Evolutionary conservation across 2,888 invertebrate species (phyloP).

Genomic region (Aromia moschata): DNA sequence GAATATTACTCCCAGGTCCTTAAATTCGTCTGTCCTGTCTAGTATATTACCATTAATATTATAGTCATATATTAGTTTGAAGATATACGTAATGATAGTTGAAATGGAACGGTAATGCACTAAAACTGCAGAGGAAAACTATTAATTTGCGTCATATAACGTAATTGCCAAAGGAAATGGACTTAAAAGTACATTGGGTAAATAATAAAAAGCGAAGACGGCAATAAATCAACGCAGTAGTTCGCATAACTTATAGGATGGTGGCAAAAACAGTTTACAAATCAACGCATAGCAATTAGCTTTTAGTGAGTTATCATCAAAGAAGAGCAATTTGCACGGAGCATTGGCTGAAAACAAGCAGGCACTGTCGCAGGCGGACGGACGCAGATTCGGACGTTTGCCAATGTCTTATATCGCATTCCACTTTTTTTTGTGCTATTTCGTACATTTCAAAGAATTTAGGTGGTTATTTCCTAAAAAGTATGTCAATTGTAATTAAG

Average conservation of each 20-base stretch:
- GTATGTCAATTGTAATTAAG: constrained; percentile 44
- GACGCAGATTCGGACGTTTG: constrained; percentile 54
- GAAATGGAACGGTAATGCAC: background rate
- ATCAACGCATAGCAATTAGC: constrained; percentile 61
- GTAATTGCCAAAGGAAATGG: constrained; percentile 39
- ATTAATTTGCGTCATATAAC: constrained; percentile 12
- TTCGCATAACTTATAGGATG: constrained; percentile 42
- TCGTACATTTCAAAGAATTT: constrained; percentile 40
- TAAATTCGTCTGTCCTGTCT: too few species aligned
- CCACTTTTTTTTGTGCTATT: constrained; percentile 34
- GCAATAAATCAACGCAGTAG: constrained; percentile 46
- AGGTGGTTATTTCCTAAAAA: constrained; percentile 34
- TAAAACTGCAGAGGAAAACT: background rate
- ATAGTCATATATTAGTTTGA: too few species aligned
- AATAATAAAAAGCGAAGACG: constrained; percentile 39
- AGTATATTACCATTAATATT: too few species aligned
- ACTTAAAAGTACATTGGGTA: constrained; percentile 29
- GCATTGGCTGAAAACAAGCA: constrained; percentile 59
- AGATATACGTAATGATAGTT: too few species aligned
- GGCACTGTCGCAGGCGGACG: constrained; percentile 49
- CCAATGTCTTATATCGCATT: constrained; percentile 43
- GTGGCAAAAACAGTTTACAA: constrained; percentile 57
- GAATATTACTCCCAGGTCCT: too few species aligned
- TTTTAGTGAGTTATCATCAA: constrained; percentile 61
- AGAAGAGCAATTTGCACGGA: constrained; percentile 63